Percentiles rank a stretch among this genome's conserved stretches.
These are phyloP conservation scores for Parasteatoda tepidariorum DNA, from an alignment of 1,140 invertebrate species.

Conservation along the genomic window DNA sequence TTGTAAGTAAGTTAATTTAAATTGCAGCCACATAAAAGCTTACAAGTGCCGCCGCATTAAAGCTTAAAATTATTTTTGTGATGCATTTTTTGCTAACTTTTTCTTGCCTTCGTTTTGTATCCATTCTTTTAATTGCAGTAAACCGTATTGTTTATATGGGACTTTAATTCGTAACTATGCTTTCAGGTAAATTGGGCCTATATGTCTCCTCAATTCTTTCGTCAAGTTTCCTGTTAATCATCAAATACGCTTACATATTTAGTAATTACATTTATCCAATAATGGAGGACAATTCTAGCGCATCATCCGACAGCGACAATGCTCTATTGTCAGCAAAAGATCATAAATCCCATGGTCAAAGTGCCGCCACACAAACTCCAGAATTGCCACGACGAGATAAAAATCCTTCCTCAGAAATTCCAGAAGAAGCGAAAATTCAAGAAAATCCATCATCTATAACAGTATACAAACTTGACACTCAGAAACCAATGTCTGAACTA, in stretches of 20 bases:
- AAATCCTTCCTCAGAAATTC: not conserved
- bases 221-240: not conserved
- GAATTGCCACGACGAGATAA: slow-evolving; percentile 28
- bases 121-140: too few relatives aligned
- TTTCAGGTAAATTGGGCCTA: not conserved
- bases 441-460: slow-evolving; percentile 6
- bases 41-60: too few relatives aligned
- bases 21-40: too few relatives aligned
- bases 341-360: not conserved
- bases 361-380: slow-evolving; percentile 25
- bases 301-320: slow-evolving; percentile 40
- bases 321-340: slow-evolving; percentile 10
- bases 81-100: too few relatives aligned
- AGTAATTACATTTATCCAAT: not conserved
- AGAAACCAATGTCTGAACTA: slow-evolving; percentile 27
- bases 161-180: too few relatives aligned
- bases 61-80: too few relatives aligned
- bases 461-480: slow-evolving; percentile 40
- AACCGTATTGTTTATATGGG: too few relatives aligned
- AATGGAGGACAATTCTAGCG: slow-evolving; percentile 45
- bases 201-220: not conserved
- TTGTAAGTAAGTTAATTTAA: too few relatives aligned
- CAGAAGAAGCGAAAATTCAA: not conserved
- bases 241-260: not conserved
- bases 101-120: too few relatives aligned